A percentile compares a stretch with the other conserved stretches of the same genome.
These are phyloP conservation scores for Plebejus anna DNA, from an alignment of 2,888 invertebrate genomes.

Conservation along the genomic window DNA sequence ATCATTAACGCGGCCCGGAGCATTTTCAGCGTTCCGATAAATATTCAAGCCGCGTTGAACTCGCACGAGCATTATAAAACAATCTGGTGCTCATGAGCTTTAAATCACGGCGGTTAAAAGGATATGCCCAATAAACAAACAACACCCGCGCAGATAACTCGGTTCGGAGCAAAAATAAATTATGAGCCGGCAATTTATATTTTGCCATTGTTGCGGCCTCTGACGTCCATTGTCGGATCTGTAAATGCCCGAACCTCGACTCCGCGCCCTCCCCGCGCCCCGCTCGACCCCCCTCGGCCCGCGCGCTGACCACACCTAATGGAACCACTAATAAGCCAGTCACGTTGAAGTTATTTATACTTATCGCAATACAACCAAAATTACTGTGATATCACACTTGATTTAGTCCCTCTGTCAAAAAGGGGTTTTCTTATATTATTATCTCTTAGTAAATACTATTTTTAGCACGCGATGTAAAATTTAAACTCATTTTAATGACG, in stretches of 20 bases:
- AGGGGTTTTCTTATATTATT: neutral
- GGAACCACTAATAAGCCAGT: conserved; percentile 71
- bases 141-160: conserved; percentile 43
- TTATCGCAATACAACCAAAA: conserved; percentile 66
- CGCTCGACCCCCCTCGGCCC: neutral
- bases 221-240: conserved; percentile 46
- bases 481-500: neutral
- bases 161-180: conserved; percentile 24
- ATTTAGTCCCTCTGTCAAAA: neutral
- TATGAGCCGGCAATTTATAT: conserved; percentile 47
- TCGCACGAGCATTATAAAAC: conserved; percentile 19
- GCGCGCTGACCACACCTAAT: conserved; percentile 52
- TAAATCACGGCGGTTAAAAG: conserved; percentile 66
- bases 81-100: conserved; percentile 44
- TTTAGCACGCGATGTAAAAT: neutral
- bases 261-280: neutral
- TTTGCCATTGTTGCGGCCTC: conserved; percentile 45
- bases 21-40: conserved; percentile 21
- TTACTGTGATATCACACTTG: conserved; percentile 40
- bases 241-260: conserved; percentile 53
- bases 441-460: neutral
- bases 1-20: conserved; percentile 1
- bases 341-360: conserved; percentile 75
- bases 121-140: conserved; percentile 71
- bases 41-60: conserved; percentile 11